These are phyloP conservation scores for Burhinus bistriatus DNA, from an alignment of 2,113 vertebrate species.

Conservation along the genomic window DNA sequence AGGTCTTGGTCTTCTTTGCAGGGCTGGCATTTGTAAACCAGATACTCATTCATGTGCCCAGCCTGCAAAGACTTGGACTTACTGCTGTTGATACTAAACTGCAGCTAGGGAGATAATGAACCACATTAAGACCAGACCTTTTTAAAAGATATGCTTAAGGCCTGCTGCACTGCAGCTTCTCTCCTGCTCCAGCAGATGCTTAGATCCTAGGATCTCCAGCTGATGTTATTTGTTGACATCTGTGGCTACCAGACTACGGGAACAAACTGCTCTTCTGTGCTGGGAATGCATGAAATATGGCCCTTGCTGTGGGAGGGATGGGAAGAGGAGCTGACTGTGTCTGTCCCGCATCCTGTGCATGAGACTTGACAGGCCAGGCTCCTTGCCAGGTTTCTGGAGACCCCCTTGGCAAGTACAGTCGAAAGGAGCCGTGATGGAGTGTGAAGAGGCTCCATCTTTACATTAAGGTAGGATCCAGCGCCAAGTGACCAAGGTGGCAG, in stretches of 20 bases:
- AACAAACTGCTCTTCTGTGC: not conserved
- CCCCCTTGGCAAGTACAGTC: not conserved
- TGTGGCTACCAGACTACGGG: not conserved
- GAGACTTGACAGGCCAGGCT: not conserved
- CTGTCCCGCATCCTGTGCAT: not conserved
- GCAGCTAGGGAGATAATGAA: not conserved
- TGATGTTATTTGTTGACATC: not conserved
- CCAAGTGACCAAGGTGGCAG: not conserved
- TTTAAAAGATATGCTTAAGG: not conserved
- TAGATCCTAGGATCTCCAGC: not conserved
- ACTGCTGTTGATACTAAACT: not conserved
- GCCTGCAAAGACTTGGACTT: not conserved
- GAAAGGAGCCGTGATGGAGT: not conserved
- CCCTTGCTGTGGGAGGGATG: not conserved
- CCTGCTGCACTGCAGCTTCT: not conserved
- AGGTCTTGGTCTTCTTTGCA: not conserved
- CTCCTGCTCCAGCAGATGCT: not conserved
- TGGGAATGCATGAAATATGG: not conserved
- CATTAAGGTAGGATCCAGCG: not conserved
- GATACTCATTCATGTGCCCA: not conserved
- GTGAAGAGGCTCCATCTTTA: not conserved
- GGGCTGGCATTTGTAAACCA: not conserved
- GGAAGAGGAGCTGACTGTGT: not conserved
- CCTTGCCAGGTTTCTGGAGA: not conserved
- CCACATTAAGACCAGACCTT: not conserved